Evolutionary conservation across 2,888 invertebrate genomes (phyloP).

Genomic region (Dendrolimus houi): DNA sequence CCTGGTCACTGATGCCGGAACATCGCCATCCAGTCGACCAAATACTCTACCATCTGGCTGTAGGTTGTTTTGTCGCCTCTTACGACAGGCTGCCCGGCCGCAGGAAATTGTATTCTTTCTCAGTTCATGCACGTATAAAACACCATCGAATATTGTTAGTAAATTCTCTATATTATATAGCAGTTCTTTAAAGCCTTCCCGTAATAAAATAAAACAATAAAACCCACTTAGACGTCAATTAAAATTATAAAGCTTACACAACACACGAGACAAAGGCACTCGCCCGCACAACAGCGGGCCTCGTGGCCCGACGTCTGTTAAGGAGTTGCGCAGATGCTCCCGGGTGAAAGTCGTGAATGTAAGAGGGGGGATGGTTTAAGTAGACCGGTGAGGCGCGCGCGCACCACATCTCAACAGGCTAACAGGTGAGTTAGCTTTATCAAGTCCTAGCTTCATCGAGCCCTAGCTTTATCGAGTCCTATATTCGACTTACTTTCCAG

Average conservation of each 20-base stretch:
- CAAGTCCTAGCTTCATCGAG: background rate
- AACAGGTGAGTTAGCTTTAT: slow-evolving; percentile 45
- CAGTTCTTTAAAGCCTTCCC: background rate
- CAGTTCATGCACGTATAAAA: too few species aligned
- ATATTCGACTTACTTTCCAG: background rate
- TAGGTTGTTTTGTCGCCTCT: too few species aligned
- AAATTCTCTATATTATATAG: too few species aligned
- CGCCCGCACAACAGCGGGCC: slow-evolving; percentile 4
- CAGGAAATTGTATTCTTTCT: too few species aligned
- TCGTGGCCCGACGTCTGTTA: slow-evolving; percentile 33
- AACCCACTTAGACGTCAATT: background rate
- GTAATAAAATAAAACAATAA: background rate
- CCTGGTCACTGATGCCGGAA: background rate
- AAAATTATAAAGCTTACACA: background rate
- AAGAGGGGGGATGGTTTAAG: slow-evolving; percentile 51
- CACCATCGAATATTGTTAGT: too few species aligned
- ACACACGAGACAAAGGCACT: background rate
- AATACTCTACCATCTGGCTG: too few species aligned
- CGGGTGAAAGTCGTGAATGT: slow-evolving; percentile 48
- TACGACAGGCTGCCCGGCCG: too few species aligned
- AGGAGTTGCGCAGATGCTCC: slow-evolving; percentile 52
- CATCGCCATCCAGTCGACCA: background rate
- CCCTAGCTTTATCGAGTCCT: background rate
- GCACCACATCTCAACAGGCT: slow-evolving; percentile 49
- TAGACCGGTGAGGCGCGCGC: slow-evolving; percentile 43